These are phyloP conservation scores for Temnothorax rugatulus DNA, from an alignment of 2,888 invertebrate species.

Conservation along the genomic window DNA sequence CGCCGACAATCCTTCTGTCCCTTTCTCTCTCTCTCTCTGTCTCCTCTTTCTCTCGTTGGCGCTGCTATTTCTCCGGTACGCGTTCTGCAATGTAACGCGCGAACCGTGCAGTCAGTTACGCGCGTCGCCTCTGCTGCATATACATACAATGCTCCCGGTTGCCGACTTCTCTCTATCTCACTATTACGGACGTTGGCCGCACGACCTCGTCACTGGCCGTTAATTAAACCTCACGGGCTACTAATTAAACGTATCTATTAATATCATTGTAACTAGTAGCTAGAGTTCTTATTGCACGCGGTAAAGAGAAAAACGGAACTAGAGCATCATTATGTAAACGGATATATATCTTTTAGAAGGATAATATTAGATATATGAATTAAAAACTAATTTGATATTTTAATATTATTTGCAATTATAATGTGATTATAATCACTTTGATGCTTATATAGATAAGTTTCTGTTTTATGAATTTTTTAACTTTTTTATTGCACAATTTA, in stretches of 20 bases:
- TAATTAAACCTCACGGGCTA: slow-evolving; percentile 63
- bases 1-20: slow-evolving; percentile 21
- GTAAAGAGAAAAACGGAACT: neutral
- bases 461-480: neutral
- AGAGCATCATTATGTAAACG: neutral
- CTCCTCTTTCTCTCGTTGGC: slow-evolving; percentile 25
- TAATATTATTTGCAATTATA: neutral
- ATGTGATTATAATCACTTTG: neutral
- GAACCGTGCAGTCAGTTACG: slow-evolving; percentile 43
- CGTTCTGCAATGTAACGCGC: slow-evolving; percentile 59
- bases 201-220: slow-evolving; percentile 40
- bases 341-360: neutral
- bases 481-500: slow-evolving; percentile 10
- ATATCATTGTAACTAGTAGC: slow-evolving; percentile 43
- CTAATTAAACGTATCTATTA: slow-evolving; percentile 63
- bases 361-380: neutral
- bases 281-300: slow-evolving; percentile 5
- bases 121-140: slow-evolving; percentile 40
- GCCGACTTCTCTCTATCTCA: slow-evolving; percentile 60
- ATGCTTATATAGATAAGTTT: neutral
- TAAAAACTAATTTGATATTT: slow-evolving; percentile 23
- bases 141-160: slow-evolving; percentile 27
- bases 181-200: slow-evolving; percentile 40
- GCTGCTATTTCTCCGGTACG: slow-evolving; percentile 14
- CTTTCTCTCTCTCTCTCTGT: slow-evolving; percentile 39